Conservation (phyloP, 1,140 invertebrate genomes). For the Trachymyrmex cornetzi region DNA sequence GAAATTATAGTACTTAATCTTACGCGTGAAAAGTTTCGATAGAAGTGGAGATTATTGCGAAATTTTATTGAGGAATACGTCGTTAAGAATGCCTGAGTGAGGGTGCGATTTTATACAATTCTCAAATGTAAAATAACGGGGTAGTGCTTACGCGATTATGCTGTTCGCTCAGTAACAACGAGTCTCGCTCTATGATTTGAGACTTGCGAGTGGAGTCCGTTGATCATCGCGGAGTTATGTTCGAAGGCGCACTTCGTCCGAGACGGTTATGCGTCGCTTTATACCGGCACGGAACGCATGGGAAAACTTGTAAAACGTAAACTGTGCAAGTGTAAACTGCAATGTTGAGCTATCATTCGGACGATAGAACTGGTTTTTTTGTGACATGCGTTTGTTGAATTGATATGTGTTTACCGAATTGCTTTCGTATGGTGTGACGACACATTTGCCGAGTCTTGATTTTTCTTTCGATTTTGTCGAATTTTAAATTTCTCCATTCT, state of each 20-base stretch:
- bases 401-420: constrained; percentile 19
- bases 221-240: constrained; percentile 58
- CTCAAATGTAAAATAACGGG: constrained; percentile 46
- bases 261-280: constrained; percentile 63
- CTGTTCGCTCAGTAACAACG: constrained; percentile 34
- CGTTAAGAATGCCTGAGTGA: not conserved
- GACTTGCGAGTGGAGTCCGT: constrained; percentile 14
- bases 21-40: not conserved
- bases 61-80: constrained; percentile 14
- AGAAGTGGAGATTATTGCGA: not conserved
- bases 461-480: not conserved
- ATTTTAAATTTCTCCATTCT: not conserved
- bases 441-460: not conserved
- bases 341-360: constrained; percentile 10
- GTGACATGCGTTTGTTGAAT: not conserved
- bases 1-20: not conserved
- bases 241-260: constrained; percentile 44
- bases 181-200: constrained; percentile 56
- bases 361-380: not conserved
- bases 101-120: constrained; percentile 10
- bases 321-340: constrained; percentile 59
- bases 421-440: not conserved
- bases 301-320: constrained; percentile 67
- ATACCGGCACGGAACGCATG: constrained; percentile 47
- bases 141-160: constrained; percentile 27